These are phyloP conservation scores for Tryphoninae sp. DNA, from an alignment of 2,888 invertebrate species.

Conservation along the genomic window DNA sequence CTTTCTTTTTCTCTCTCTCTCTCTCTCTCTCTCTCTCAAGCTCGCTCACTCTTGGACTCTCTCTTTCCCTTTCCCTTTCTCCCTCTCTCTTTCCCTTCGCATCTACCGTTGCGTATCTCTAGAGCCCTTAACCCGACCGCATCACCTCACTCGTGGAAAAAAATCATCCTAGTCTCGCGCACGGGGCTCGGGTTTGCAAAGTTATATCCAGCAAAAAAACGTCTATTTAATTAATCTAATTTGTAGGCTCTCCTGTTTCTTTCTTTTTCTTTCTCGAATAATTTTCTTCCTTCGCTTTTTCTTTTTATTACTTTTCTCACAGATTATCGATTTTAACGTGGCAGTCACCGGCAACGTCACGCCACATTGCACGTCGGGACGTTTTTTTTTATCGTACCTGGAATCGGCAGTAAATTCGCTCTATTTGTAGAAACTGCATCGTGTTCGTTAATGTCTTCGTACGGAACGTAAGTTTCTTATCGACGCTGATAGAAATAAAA, in stretches of 20 bases:
- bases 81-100: constrained; percentile 6
- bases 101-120: constrained; percentile 1
- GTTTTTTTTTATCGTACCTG: constrained; percentile 1
- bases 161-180: constrained; percentile 1
- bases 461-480: too few relatives aligned
- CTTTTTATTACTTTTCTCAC: neutral
- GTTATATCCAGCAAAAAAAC: neutral
- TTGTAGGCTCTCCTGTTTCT: neutral
- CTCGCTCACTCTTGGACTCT: too few relatives aligned
- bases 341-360: neutral
- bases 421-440: constrained; percentile 5
- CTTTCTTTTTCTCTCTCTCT: neutral
- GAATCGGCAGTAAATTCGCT: constrained; percentile 1
- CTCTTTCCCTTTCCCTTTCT: constrained; percentile 18
- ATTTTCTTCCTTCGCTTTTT: neutral
- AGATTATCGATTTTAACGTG: constrained; percentile 26
- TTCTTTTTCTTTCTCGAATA: neutral
- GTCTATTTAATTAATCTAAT: constrained; percentile 24
- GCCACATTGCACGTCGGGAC: neutral
- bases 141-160: constrained; percentile 6
- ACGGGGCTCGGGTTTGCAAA: neutral
- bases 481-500: too few relatives aligned
- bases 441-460: neutral
- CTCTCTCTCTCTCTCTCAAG: neutral
- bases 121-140: constrained; percentile 37